Evolutionary conservation across 1,140 invertebrate genomes (phyloP).

Genomic region (Papilio machaon): DNA sequence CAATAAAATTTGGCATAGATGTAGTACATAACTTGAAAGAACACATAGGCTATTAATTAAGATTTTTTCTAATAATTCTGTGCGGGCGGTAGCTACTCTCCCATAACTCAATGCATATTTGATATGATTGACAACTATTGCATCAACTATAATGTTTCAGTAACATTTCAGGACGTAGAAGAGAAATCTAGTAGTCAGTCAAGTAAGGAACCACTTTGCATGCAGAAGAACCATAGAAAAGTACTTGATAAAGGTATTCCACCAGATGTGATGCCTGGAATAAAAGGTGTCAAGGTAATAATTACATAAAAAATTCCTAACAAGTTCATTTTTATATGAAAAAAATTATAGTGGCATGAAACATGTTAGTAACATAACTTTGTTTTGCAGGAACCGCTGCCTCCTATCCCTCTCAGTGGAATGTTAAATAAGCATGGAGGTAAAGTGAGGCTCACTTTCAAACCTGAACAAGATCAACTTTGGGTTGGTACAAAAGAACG

Average conservation of each 20-base stretch:
- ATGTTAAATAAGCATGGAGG: slow-evolving; percentile 97
- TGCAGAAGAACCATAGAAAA: slow-evolving; percentile 94
- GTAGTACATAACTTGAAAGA: too few species aligned
- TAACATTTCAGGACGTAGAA: slow-evolving; percentile 71
- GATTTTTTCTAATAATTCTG: too few species aligned
- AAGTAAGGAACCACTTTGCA: slow-evolving; percentile 90
- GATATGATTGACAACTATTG: background rate
- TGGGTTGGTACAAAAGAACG: slow-evolving; percentile 97
- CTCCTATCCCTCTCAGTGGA: slow-evolving; percentile 91
- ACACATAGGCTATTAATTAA: too few species aligned
- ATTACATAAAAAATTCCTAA: background rate
- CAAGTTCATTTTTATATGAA: background rate
- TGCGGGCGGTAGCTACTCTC: too few species aligned
- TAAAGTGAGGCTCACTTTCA: slow-evolving; percentile 96
- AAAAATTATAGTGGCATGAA: too few species aligned
- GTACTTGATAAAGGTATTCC: slow-evolving; percentile 95
- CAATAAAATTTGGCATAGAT: too few species aligned
- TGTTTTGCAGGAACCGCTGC: slow-evolving; percentile 88
- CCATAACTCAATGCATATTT: background rate
- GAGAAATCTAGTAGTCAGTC: slow-evolving; percentile 82
- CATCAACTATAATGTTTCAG: background rate
- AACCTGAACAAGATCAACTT: slow-evolving; percentile 94
- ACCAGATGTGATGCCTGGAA: slow-evolving; percentile 94
- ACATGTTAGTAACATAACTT: too few species aligned
- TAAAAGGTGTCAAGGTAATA: slow-evolving; percentile 89